Evolutionary conservation across 2,797 vertebrate genomes (phyloP), one percentile per base, ranked within the genome.

Genomic region (Danio tinwini): DNA sequence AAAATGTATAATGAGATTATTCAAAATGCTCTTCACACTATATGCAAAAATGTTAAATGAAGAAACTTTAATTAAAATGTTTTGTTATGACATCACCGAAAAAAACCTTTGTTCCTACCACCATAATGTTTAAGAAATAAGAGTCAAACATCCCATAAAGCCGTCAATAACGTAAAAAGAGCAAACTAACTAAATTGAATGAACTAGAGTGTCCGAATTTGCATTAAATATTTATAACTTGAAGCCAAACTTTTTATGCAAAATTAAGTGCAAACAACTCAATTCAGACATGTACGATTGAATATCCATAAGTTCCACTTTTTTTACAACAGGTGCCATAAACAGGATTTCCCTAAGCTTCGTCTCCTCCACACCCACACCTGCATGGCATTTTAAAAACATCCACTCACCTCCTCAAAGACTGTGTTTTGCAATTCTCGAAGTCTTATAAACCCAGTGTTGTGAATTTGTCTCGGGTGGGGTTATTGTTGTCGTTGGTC

Each of bases 381-480:
- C 50, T 42, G 21, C 14, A 37, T 7, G 16, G 44, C 29, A 13
- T 21, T 40, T 37, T 44, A 56, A 49, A 53, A 2, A 58, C 45
- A 61, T 37, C 64, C 42, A 69, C 84, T 77, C 78, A 85, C 84
- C 84, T 85, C 49, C 81, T 62, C 62, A 69, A 81, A 82, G 71
- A 74, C 44, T 44, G 47, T 55, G 61, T 76, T 64, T 52, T 78
- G 55, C 50, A 17, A 45, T 72, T 56, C 45, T 12, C 21, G 70
- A 79, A 64, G 58, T 58, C 55, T 55, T 59, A 59, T 64, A 68
- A 71, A 49, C 50, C 49, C 75, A 75, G 64, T 80, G 61, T 69
- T 77, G 40, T 52, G 37, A 45, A 9, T 8, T 74, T 0, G 16
- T 59, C n/a, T 59, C 40, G 17, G 5, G 39, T 10, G 39, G n/a